Evolutionary conservation across 2,113 vertebrate genomes (phyloP), one percentile per base, ranked within the genome.

Genomic region (Clarias macrocephalus): DNA sequence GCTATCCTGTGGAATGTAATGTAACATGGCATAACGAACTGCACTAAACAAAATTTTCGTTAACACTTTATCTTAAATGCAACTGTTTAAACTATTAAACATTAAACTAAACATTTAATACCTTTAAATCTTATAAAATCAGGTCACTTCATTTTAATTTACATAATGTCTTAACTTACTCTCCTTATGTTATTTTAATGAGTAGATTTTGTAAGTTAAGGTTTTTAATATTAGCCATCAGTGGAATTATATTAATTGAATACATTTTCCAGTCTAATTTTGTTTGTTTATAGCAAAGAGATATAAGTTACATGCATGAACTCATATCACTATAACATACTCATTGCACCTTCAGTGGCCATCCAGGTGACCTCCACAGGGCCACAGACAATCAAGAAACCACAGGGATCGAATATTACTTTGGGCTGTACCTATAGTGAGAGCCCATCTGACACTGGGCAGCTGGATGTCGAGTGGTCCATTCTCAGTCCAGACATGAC

Each of bases 391-490:
- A 86, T 98, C 63, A 95, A 96, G 60, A 92, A 94, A 80, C 93
- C 96, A 0, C 91, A 92, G 83, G 96, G 96, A 0, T 93, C 94
- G n/a, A 92, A 91, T 0, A 94, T 96, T 70, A 93, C 70, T 11
- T 90, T 99, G 88, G 96, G 94, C 0, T 99, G 97, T 90, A 97
- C 96, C 28, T 99, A 95, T 75, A 91, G 91, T 1, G 89, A 95
- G 0, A 94, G 87, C 23, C 60, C 94, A 0, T 70, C 91, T 33
- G 97, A 98, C 91, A 92, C 90, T 0, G 97, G 97, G 48, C 95
- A 95, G 5, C 94, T 95, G 65, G 93, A 97, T 89, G 96, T 97
- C 10, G 98, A 98, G 80, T 99, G 97, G 97, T 95, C 91, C 93
- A 94, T 94, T 81, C 86, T 98, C 91, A 96, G 93, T 4, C 95